These are phyloP conservation scores for Aporrectodea caliginosa DNA, from an alignment of 1,140 invertebrate genomes.

Conservation along the genomic window DNA sequence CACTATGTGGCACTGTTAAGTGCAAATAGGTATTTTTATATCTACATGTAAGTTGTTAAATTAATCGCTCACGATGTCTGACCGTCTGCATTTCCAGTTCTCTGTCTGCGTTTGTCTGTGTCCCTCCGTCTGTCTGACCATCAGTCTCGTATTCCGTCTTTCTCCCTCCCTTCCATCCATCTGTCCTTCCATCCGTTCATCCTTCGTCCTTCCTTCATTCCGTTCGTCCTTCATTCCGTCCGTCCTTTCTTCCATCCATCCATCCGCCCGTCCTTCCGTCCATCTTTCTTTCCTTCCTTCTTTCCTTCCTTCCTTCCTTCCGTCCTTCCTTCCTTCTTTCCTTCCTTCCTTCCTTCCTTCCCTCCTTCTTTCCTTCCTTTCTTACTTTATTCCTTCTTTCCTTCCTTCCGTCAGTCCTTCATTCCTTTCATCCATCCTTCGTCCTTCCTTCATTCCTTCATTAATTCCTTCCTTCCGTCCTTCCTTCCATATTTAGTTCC, in stretches of 20 bases:
- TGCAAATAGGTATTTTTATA: too few species aligned
- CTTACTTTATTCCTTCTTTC: too few species aligned
- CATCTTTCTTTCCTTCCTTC: background rate
- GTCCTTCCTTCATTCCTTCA: too few species aligned
- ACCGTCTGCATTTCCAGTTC: too few species aligned
- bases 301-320: background rate
- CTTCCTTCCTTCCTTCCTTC: background rate
- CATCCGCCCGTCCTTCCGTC: background rate
- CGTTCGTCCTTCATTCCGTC: background rate
- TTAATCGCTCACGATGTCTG: too few species aligned
- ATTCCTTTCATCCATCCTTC: too few species aligned
- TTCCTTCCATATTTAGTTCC: too few species aligned
- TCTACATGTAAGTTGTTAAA: too few species aligned
- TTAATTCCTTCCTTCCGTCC: too few species aligned
- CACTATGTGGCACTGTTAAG: too few species aligned
- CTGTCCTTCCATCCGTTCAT: background rate
- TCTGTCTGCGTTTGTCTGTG: background rate
- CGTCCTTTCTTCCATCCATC: background rate
- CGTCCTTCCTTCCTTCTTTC: background rate
- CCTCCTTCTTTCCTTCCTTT: background rate
- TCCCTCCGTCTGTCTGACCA: background rate
- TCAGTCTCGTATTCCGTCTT: background rate
- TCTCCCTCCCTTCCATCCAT: background rate
- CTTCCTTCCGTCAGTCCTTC: too few species aligned
- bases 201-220: background rate